Evolutionary conservation across 23 tunicate species (phyloP), one percentile per base, ranked within the genome.

Genomic region (Halocynthia aurantium): DNA sequence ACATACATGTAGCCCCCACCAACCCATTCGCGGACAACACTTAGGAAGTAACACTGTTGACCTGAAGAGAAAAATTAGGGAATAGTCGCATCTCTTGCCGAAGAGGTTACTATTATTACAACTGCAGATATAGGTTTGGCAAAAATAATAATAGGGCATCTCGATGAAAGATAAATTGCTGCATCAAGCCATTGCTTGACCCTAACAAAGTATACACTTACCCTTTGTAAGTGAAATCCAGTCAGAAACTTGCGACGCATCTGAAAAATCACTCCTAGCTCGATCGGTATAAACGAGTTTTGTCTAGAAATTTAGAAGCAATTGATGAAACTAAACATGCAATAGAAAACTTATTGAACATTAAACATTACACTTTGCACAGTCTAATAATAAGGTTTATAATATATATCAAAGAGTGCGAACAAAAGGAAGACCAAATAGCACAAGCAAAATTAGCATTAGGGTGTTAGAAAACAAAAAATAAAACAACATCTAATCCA

Each of bases 31-130:
- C 58, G 50, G 15, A 72, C 55, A 9, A 68, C 56, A n/a, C 69
- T n/a, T 2, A 50, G 62, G 19, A 81, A 72, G 50, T 72, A 58
- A 57, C 85, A 81, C 60, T 72, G 65, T 71, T 81, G 79, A 70
- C 85, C 85, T 81, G 67, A 49, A 72, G 50, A 52, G 67, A 69
- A n/a, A 31, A 31, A 31, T 31, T 31, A 4, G 44, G 44, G 4
- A 31, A 31, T 31, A 31, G 4, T 31, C 44, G 4, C 44, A 31
- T 31, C 44, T 31, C 44, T 31, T 31, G 44, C 44, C 44, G 4
- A 31, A 31, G 44, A 31, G 44, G 1, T 31, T 4, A 1, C 44
- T 31, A 31, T 31, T 31, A 31, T 31, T 31, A 31, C 2, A 31
- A 31, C 44, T 31, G 44, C 44, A 31, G 44, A 31, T 31, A 31